Evolutionary conservation across 2,797 vertebrate species (phyloP).

Genomic region (Sparus aurata): DNA sequence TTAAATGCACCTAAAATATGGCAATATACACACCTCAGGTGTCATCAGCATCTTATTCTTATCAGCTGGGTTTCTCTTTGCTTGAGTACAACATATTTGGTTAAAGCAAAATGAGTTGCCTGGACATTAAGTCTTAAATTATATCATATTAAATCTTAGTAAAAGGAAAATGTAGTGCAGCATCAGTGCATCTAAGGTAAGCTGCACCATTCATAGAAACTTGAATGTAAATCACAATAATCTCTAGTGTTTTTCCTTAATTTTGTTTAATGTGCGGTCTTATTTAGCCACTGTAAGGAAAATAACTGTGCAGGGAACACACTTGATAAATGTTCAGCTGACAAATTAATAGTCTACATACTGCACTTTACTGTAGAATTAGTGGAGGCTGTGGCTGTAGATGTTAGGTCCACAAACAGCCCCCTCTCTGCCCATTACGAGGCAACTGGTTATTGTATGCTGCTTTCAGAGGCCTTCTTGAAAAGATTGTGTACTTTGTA

Average conservation of each 20-base stretch:
- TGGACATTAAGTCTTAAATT: neutral
- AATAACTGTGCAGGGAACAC: neutral
- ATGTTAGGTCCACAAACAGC: slow-evolving; percentile 12
- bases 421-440: slow-evolving; percentile 21
- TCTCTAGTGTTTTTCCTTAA: neutral
- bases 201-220: neutral
- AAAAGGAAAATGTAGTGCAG: neutral
- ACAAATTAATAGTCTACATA: neutral
- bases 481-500: neutral
- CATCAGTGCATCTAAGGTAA: neutral
- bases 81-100: slow-evolving; percentile 4
- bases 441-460: slow-evolving; percentile 11
- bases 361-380: neutral
- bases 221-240: neutral
- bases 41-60: neutral
- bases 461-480: slow-evolving; percentile 9
- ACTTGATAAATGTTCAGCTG: neutral
- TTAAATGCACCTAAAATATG: neutral
- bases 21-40: neutral
- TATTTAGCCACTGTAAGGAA: neutral
- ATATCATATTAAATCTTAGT: neutral
- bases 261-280: neutral
- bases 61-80: neutral
- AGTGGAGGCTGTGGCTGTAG: neutral
- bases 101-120: slow-evolving; percentile 1